Percentiles rank a stretch among this genome's conserved stretches.
These are phyloP conservation scores for Desmodus rotundus DNA, from an alignment of 2,113 vertebrate species.

Conservation along the genomic window DNA sequence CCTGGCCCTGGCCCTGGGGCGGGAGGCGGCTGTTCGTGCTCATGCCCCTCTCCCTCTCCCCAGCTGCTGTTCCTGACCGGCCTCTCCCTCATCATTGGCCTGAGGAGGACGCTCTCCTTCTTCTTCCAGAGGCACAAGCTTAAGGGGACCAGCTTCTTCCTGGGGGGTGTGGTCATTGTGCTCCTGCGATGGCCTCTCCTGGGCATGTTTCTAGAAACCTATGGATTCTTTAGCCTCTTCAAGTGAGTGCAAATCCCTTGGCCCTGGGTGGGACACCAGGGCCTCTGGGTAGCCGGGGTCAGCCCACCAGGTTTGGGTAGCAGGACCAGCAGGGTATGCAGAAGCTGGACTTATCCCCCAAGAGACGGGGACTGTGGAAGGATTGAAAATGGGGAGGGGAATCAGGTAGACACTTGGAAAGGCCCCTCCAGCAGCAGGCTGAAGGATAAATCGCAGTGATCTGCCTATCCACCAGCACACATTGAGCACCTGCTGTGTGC, in stretches of 20 bases:
- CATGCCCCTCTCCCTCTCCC: background rate
- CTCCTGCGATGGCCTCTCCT: slow-evolving; percentile 89
- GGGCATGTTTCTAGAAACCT: slow-evolving; percentile 89
- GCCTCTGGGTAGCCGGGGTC: background rate
- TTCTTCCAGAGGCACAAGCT: slow-evolving; percentile 92
- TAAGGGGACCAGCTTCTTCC: slow-evolving; percentile 89
- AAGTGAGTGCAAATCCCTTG: slow-evolving; percentile 72
- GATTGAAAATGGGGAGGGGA: background rate
- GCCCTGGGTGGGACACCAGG: background rate
- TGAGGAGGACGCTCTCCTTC: slow-evolving; percentile 86
- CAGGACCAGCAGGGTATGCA: background rate
- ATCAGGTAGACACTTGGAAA: background rate
- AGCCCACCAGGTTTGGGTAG: background rate
- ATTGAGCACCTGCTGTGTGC: background rate
- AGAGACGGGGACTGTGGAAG: background rate
- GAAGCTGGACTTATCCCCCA: background rate
- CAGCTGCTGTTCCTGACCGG: slow-evolving; percentile 91
- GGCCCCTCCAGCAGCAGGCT: background rate
- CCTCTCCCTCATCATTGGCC: slow-evolving; percentile 87
- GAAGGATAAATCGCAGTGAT: background rate
- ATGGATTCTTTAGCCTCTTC: slow-evolving; percentile 90
- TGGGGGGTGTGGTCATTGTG: slow-evolving; percentile 87
- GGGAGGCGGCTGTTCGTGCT: fast-evolving
- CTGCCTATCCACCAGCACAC: background rate
- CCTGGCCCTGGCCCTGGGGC: fast-evolving